Evolutionary conservation across 2,888 invertebrate genomes (phyloP).

Genomic region (Nymphalis polychloros): DNA sequence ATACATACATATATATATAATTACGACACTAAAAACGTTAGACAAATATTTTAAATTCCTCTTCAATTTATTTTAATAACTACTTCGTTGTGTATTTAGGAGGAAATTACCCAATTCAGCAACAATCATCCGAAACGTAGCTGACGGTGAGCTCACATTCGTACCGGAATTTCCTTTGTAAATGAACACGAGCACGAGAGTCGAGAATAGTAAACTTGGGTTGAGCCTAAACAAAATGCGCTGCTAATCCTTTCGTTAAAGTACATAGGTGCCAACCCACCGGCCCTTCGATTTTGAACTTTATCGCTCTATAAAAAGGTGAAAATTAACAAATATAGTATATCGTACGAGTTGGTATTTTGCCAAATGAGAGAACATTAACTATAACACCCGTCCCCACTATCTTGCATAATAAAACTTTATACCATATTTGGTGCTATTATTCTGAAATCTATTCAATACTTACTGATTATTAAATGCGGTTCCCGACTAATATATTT

Average conservation of each 20-base stretch:
- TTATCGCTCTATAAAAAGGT: conserved; percentile 18
- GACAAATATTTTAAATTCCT: no score
- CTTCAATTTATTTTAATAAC: no score
- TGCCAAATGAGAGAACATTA: conserved; percentile 59
- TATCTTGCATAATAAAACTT: conserved; percentile 38
- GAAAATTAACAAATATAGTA: conserved; percentile 12
- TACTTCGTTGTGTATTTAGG: not conserved
- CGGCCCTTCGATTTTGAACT: conserved; percentile 16
- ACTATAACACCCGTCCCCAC: conserved; percentile 39
- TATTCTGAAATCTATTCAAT: conserved; percentile 20
- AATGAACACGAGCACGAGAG: conserved; percentile 13
- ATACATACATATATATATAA: no score
- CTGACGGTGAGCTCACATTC: not conserved
- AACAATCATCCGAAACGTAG: conserved; percentile 2
- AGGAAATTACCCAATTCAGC: conserved; percentile 11
- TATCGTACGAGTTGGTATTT: conserved; percentile 17
- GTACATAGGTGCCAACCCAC: conserved; percentile 1
- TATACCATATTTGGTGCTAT: conserved; percentile 29
- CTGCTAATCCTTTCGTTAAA: conserved; percentile 7
- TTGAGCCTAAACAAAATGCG: conserved; percentile 22
- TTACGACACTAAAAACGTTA: no score
- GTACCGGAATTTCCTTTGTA: conserved; percentile 22
- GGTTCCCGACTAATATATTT: conserved; percentile 5
- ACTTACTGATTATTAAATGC: conserved; percentile 16
- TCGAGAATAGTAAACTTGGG: not conserved